phyloP scores from a whole-genome alignment of 2,113 vertebrate genomes.

The Brienomyrus longianalis region DNA sequence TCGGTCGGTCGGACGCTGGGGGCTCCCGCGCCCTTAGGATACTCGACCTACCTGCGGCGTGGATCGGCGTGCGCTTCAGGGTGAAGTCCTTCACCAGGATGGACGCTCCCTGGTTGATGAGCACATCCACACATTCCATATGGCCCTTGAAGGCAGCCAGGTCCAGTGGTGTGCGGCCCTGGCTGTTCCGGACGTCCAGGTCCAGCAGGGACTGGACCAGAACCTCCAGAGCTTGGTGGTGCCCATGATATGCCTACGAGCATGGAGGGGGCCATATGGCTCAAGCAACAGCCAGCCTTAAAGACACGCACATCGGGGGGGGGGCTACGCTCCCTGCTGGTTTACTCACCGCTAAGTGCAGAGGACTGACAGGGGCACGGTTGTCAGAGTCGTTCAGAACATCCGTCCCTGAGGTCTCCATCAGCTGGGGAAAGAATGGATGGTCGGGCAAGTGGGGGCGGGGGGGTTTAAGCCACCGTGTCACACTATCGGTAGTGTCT shows the following conservation, averaged over 20 bases:
- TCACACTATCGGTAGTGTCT: neutral
- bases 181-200: conserved; percentile 87
- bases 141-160: conserved; percentile 94
- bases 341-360: conserved; percentile 91
- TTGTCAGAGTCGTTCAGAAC: conserved; percentile 86
- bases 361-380: conserved; percentile 84
- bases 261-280: neutral
- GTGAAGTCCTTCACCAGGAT: conserved; percentile 92
- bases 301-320: neutral
- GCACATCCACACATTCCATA: conserved; percentile 92
- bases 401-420: conserved; percentile 92
- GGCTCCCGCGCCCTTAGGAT: neutral
- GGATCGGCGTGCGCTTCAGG: conserved; percentile 89
- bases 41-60: conserved; percentile 77
- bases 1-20: neutral
- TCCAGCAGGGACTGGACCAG: conserved; percentile 93
- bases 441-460: too few species aligned
- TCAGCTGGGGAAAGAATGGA: conserved; percentile 63
- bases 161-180: conserved; percentile 87
- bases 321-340: neutral
- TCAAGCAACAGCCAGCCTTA: too few species aligned
- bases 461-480: neutral
- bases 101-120: conserved; percentile 95
- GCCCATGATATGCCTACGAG: conserved; percentile 89
- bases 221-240: conserved; percentile 92